phyloP scores from a whole-genome alignment of 2,797 vertebrate genomes.

The Nyctalus aviator region DNA sequence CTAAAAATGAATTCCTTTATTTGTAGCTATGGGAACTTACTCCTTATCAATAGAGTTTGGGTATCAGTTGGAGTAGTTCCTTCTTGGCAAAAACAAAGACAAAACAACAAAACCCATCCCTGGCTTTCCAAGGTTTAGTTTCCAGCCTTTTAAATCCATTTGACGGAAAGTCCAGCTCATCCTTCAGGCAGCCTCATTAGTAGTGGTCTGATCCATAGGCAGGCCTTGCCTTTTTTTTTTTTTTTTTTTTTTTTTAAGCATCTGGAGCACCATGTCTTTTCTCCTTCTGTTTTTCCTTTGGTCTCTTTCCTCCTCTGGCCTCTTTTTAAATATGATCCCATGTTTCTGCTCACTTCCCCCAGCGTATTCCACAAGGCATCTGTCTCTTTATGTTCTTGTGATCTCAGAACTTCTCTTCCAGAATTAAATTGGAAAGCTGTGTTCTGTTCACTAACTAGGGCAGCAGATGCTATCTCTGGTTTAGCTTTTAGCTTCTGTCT shows the following conservation, averaged over 20 bases:
- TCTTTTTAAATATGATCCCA: conserved; percentile 62
- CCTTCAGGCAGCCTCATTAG: neutral
- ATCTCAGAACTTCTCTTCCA: conserved; percentile 78
- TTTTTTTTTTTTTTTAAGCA: neutral
- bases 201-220: neutral
- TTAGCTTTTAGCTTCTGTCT: conserved; percentile 45
- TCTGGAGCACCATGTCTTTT: neutral
- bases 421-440: conserved; percentile 77
- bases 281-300: conserved; percentile 52
- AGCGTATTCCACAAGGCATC: conserved; percentile 66
- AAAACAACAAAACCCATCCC: neutral
- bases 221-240: conserved; percentile 5
- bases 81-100: neutral
- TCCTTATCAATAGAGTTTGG: neutral
- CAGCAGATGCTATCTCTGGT: conserved; percentile 74
- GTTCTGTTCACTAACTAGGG: conserved; percentile 77
- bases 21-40: neutral
- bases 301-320: conserved; percentile 56
- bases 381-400: conserved; percentile 79
- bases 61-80: conserved; percentile 4
- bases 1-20: neutral
- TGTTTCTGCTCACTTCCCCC: conserved; percentile 71
- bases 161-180: neutral
- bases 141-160: neutral
- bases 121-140: neutral